Percentiles rank a stretch among this genome's conserved stretches.
Evolutionary conservation across 2,797 vertebrate genomes (phyloP).

Genomic region (Channallabes apus): DNA sequence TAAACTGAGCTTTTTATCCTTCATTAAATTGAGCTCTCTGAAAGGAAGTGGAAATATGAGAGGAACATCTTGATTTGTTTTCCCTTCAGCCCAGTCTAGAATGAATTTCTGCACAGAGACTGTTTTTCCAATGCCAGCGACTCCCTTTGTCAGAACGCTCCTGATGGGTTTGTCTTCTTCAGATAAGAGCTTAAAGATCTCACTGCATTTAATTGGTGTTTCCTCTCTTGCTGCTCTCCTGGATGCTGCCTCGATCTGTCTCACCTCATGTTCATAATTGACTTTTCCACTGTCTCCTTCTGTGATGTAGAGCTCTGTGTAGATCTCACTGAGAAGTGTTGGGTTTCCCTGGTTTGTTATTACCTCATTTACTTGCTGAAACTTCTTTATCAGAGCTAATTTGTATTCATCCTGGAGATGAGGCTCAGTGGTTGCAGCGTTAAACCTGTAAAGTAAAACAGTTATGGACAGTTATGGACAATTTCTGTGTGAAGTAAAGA

Average conservation of each 20-base stretch:
- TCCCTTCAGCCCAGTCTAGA: no score
- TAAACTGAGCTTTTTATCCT: no score
- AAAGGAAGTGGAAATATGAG: no score
- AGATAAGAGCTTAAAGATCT: no score
- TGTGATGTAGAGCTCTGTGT: no score
- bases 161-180: no score
- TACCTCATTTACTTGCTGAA: background rate
- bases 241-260: slow-evolving; percentile 3
- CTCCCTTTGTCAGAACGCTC: no score
- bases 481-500: no score
- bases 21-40: background rate
- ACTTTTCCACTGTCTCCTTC: background rate
- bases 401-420: background rate
- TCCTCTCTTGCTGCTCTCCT: background rate
- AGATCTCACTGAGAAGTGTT: background rate
- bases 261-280: slow-evolving; percentile 5
- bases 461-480: background rate
- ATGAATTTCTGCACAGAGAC: no score
- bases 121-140: no score
- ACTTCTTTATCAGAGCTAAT: background rate
- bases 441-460: background rate
- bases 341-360: background rate
- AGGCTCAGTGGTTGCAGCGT: background rate
- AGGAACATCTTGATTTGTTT: no score
- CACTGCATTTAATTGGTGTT: no score